These are phyloP conservation scores for Xylocopa sonorina DNA, from an alignment of 1,140 invertebrate genomes.

Conservation along the genomic window DNA sequence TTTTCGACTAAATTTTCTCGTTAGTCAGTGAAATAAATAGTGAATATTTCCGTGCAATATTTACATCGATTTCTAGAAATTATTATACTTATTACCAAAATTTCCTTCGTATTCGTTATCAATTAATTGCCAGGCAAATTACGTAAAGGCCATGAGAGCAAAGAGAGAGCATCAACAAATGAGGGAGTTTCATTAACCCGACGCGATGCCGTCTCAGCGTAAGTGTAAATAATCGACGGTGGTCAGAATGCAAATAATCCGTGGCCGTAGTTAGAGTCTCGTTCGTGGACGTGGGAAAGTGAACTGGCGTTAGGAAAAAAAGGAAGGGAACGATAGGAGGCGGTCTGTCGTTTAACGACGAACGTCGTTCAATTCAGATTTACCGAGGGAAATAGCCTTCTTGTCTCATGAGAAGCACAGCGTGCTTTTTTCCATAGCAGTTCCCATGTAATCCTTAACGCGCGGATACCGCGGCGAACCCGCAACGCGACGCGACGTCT, in stretches of 20 bases:
- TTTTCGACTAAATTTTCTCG: too few relatives aligned
- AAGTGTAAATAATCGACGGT: constrained; percentile 35
- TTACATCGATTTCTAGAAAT: too few relatives aligned
- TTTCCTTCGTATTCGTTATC: too few relatives aligned
- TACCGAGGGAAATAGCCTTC: constrained; percentile 3
- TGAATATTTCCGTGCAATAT: too few relatives aligned
- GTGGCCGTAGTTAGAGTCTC: constrained; percentile 5
- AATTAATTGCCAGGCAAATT: background rate
- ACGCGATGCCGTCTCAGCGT: constrained; percentile 18
- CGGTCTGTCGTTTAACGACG: background rate
- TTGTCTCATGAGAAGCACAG: background rate
- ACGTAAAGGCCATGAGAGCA: background rate
- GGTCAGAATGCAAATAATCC: constrained; percentile 35
- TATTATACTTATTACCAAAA: too few relatives aligned
- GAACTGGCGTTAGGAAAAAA: constrained; percentile 10
- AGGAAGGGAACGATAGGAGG: background rate
- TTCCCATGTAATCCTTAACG: background rate
- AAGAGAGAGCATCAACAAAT: constrained; percentile 8
- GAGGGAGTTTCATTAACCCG: constrained; percentile 20
- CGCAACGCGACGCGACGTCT: too few relatives aligned
- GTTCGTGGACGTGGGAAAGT: background rate
- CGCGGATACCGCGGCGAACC: background rate
- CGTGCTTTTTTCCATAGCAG: background rate
- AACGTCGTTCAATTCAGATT: constrained; percentile 15
- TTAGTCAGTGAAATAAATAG: too few relatives aligned